Percentiles rank a stretch among this genome's conserved stretches.
Conservation (phyloP, 2,113 vertebrate genomes). For the Ariopsis seemanni region DNA sequence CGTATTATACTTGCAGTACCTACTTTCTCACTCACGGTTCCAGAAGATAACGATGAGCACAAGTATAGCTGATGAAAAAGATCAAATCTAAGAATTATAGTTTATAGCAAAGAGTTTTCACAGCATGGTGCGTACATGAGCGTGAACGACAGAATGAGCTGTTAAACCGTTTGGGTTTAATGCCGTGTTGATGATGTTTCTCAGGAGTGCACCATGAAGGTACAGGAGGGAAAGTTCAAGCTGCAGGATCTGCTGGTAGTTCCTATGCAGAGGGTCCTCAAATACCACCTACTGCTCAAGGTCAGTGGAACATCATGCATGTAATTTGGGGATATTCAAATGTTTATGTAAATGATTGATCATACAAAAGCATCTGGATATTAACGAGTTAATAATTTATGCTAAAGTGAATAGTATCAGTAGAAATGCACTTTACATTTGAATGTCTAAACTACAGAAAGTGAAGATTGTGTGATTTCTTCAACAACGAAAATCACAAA, state of each 20-base stretch:
- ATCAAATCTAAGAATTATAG: neutral
- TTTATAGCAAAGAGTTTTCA: neutral
- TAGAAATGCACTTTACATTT: too few species aligned
- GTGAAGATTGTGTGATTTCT: too few species aligned
- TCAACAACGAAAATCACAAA: too few species aligned
- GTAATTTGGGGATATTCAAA: neutral
- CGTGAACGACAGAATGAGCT: neutral
- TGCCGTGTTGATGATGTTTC: constrained; percentile 4
- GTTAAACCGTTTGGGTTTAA: neutral
- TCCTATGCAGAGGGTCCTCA: constrained; percentile 96
- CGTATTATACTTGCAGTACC: neutral
- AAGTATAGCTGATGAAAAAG: neutral
- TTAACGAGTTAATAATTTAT: neutral
- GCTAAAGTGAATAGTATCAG: neutral
- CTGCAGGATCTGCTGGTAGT: constrained; percentile 95
- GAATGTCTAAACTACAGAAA: too few species aligned
- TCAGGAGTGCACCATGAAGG: constrained; percentile 93
- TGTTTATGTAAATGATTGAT: neutral
- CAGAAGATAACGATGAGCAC: neutral
- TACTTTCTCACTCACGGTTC: neutral
- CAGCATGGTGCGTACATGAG: neutral
- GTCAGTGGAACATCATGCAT: constrained; percentile 63
- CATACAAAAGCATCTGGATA: neutral
- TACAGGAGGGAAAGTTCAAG: constrained; percentile 96
- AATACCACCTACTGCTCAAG: constrained; percentile 96